A percentile compares a stretch with the other conserved stretches of the same genome.
These are phyloP conservation scores for Lacanobia oleracea DNA, from an alignment of 2,888 invertebrate genomes.

Conservation along the genomic window DNA sequence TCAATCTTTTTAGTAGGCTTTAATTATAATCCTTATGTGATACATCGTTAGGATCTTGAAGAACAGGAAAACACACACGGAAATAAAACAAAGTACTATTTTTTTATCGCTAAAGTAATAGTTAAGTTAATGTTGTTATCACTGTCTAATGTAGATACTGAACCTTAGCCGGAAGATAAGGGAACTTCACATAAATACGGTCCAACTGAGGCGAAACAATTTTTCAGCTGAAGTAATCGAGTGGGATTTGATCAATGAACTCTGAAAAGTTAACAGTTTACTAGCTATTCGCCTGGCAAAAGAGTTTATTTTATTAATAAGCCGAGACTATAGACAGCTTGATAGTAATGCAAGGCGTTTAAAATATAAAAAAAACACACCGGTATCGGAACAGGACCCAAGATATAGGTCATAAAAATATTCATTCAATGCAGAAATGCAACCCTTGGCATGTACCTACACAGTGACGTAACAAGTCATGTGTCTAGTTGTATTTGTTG, in stretches of 20 bases:
- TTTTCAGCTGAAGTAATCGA: too few species aligned
- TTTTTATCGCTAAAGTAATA: slow-evolving; percentile 1
- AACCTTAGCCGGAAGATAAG: background rate
- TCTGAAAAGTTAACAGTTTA: background rate
- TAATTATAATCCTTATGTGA: background rate
- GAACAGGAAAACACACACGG: slow-evolving; percentile 18
- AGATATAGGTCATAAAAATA: background rate
- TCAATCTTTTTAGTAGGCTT: background rate
- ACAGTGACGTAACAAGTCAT: background rate
- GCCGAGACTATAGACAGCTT: background rate
- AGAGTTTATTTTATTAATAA: background rate
- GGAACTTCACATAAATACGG: background rate
- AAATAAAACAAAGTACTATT: background rate
- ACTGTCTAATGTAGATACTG: background rate
- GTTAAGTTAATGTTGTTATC: background rate
- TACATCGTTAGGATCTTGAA: slow-evolving; percentile 1
- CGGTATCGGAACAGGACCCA: background rate
- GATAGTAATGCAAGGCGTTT: background rate
- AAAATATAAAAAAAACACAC: too few species aligned
- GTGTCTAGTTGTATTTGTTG: slow-evolving; percentile 3
- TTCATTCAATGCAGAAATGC: background rate
- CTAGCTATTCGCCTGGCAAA: background rate
- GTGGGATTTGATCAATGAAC: background rate
- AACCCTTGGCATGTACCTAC: background rate
- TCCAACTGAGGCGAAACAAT: background rate